These are phyloP conservation scores for Muschampia plurimacula DNA, from an alignment of 2,888 invertebrate species.

Conservation along the genomic window DNA sequence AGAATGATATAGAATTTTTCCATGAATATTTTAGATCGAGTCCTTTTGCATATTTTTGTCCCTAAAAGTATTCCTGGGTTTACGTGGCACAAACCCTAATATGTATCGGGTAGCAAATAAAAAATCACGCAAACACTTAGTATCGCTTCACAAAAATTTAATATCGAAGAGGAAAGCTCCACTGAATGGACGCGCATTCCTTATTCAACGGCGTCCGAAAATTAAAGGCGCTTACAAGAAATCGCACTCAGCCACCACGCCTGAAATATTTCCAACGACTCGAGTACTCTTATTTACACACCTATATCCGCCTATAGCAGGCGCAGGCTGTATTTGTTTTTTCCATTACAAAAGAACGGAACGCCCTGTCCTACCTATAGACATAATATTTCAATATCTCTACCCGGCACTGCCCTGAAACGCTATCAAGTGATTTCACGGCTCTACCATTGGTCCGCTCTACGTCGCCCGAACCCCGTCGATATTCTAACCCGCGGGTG, in stretches of 20 bases:
- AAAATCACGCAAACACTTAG: constrained; percentile 26
- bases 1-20: neutral
- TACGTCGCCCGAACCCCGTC: constrained; percentile 65
- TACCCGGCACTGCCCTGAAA: constrained; percentile 67
- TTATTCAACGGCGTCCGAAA: constrained; percentile 81
- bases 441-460: constrained; percentile 66
- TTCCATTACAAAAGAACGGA: constrained; percentile 80
- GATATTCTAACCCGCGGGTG: constrained; percentile 58
- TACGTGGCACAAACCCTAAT: neutral
- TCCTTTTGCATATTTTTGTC: neutral
- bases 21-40: neutral
- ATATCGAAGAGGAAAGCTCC: constrained; percentile 25
- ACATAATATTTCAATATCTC: constrained; percentile 83
- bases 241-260: constrained; percentile 75
- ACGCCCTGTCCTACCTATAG: constrained; percentile 72
- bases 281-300: constrained; percentile 76
- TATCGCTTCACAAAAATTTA: constrained; percentile 30
- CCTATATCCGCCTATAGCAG: constrained; percentile 56
- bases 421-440: constrained; percentile 72
- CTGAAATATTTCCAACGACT: constrained; percentile 59
- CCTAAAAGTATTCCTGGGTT: neutral
- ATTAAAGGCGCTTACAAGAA: constrained; percentile 79
- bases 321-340: constrained; percentile 73
- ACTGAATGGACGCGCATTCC: constrained; percentile 62
- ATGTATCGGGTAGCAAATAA: constrained; percentile 4